These are phyloP conservation scores for Platypus cylindrus DNA, from an alignment of 2,888 invertebrate species.

Conservation along the genomic window DNA sequence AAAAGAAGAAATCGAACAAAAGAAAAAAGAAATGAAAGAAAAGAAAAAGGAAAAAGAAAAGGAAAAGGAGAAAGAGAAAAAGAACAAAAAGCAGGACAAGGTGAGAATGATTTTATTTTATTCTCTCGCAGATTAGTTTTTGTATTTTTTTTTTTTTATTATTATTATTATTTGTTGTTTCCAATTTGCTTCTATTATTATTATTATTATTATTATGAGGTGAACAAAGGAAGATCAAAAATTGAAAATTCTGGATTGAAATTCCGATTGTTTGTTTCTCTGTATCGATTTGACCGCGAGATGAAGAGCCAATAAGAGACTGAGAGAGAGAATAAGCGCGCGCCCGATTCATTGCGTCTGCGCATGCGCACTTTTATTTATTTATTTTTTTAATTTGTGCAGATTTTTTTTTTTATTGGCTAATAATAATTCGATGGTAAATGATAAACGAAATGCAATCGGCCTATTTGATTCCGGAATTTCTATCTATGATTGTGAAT, in stretches of 20 bases:
- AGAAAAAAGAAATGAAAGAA: slow-evolving; percentile 46
- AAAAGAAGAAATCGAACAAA: slow-evolving; percentile 43
- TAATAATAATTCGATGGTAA: too few species aligned
- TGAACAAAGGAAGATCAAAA: slow-evolving; percentile 13
- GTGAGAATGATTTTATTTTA: slow-evolving; percentile 23
- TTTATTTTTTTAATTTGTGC: too few species aligned
- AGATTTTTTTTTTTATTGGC: too few species aligned
- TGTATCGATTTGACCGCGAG: too few species aligned
- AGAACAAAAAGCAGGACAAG: slow-evolving; percentile 40
- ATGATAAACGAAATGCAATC: too few species aligned
- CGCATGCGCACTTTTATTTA: too few species aligned
- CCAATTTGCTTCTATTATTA: background rate
- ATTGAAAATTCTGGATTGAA: slow-evolving; percentile 1
- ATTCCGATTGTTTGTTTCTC: slow-evolving; percentile 3
- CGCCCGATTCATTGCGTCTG: too few species aligned
- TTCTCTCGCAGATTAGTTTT: too few species aligned
- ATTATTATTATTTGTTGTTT: background rate
- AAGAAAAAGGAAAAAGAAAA: slow-evolving; percentile 36
- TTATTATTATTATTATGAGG: background rate
- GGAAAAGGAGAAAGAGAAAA: slow-evolving; percentile 24
- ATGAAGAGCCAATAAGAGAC: too few species aligned
- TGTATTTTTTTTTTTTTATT: too few species aligned
- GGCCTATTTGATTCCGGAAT: slow-evolving; percentile 8
- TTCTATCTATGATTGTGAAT: slow-evolving; percentile 3
- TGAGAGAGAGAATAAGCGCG: too few species aligned